phyloP scores from a whole-genome alignment of 2,797 vertebrate species.

The Trichosurus vulpecula region DNA sequence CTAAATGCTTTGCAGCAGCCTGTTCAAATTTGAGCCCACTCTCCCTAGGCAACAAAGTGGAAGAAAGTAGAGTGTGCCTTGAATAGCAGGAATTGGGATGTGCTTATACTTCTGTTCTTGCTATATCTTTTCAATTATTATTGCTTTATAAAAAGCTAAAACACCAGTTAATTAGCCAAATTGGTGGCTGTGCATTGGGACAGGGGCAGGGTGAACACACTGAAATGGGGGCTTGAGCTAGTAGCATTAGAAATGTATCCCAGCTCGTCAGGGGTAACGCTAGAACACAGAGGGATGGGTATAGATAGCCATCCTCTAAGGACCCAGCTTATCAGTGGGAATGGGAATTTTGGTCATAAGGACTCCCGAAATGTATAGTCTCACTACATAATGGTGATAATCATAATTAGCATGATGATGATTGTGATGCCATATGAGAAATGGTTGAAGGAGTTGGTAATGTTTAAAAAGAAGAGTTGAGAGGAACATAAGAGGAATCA shows the following conservation, averaged over 20 bases:
- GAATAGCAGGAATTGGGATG: not conserved
- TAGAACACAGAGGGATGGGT: not conserved
- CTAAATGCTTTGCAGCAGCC: not conserved
- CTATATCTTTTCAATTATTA: not conserved
- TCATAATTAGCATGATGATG: not conserved
- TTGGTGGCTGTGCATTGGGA: not conserved
- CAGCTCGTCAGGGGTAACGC: not conserved
- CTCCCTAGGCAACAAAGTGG: not conserved
- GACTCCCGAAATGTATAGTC: not conserved
- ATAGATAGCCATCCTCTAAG: not conserved
- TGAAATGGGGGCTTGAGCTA: not conserved
- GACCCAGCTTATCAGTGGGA: not conserved
- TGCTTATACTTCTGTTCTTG: not conserved
- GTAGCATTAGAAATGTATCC: not conserved
- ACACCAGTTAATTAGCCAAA: not conserved
- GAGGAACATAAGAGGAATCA: not conserved
- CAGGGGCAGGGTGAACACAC: not conserved
- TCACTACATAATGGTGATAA: not conserved
- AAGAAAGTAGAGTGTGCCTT: not conserved
- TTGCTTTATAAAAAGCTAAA: not conserved
- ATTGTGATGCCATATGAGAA: not conserved
- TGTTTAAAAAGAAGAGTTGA: not conserved
- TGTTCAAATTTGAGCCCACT: not conserved
- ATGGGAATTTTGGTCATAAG: not conserved
- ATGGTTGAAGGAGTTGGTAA: not conserved